These are phyloP conservation scores for Drosophila pruinosa DNA, from an alignment of 1,140 invertebrate genomes.

Conservation along the genomic window DNA sequence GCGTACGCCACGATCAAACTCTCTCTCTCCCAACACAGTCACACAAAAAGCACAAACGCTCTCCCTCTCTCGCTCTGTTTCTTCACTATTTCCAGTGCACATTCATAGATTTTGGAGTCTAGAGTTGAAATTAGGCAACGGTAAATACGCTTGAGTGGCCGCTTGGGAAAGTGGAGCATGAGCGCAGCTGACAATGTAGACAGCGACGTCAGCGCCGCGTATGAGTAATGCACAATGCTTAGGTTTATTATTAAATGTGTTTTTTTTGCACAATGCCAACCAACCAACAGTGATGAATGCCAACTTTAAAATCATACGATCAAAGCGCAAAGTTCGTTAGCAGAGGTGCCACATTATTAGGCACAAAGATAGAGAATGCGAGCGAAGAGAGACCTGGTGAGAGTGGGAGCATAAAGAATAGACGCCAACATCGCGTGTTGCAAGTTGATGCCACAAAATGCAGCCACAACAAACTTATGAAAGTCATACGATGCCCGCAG, in stretches of 20 bases:
- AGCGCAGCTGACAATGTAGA: slow-evolving; percentile 18
- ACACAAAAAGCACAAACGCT: background rate
- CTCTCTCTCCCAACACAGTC: background rate
- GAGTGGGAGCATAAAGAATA: background rate
- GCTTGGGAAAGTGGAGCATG: slow-evolving; percentile 54
- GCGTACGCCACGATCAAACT: slow-evolving; percentile 40
- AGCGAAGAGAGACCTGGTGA: background rate
- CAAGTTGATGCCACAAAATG: slow-evolving; percentile 11
- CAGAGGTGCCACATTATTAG: slow-evolving; percentile 20
- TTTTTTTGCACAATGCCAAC: slow-evolving; percentile 21
- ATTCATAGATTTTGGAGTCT: slow-evolving; percentile 20
- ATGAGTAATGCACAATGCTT: slow-evolving; percentile 48
- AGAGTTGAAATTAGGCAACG: slow-evolving; percentile 34
- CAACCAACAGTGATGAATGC: slow-evolving; percentile 40
- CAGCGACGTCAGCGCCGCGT: slow-evolving; percentile 35
- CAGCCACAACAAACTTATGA: slow-evolving; percentile 24
- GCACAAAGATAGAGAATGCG: slow-evolving; percentile 3
- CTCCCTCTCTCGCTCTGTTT: background rate
- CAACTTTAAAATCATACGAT: slow-evolving; percentile 60
- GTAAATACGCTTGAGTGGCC: slow-evolving; percentile 21
- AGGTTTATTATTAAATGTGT: slow-evolving; percentile 44
- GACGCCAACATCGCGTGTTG: slow-evolving; percentile 22
- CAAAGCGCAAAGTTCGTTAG: slow-evolving; percentile 48
- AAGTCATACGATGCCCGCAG: slow-evolving; percentile 37
- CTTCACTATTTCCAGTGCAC: background rate